Conservation (phyloP, 2,113 vertebrate species). For the Sturnira hondurensis region DNA sequence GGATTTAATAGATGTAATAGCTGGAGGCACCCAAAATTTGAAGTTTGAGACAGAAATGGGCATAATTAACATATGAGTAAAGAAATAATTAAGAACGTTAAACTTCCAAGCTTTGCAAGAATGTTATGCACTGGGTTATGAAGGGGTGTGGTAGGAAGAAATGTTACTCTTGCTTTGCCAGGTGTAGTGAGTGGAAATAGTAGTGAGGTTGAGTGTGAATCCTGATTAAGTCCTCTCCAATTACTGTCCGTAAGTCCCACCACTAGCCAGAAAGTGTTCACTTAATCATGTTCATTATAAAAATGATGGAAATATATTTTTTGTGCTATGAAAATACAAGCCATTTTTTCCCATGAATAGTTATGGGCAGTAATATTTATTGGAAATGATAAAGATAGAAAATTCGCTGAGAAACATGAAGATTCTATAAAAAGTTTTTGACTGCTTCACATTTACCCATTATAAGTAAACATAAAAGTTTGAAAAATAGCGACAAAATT, state of each 20-base stretch:
- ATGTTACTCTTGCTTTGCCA: conserved; percentile 38
- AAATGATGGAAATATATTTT: background rate
- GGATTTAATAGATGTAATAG: background rate
- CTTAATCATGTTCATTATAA: conserved; percentile 26
- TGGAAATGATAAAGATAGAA: background rate
- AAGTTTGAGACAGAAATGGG: background rate
- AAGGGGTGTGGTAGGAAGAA: background rate
- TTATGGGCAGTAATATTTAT: conserved; percentile 1
- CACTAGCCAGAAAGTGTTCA: background rate
- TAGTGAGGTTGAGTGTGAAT: background rate
- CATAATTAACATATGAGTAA: background rate
- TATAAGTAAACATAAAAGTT: background rate
- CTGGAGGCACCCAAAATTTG: background rate
- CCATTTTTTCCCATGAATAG: background rate
- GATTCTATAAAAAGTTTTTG: background rate
- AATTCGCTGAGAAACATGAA: background rate
- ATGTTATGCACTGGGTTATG: background rate
- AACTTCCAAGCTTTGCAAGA: background rate
- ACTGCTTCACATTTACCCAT: background rate
- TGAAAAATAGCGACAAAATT: background rate
- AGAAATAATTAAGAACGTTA: background rate
- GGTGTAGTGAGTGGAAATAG: background rate
- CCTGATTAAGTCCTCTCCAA: conserved; percentile 31
- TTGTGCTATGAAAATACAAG: background rate
- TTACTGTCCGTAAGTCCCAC: conserved; percentile 44